Percentiles rank a stretch among this genome's conserved stretches.
These are phyloP conservation scores for Dendronephthya gigantea DNA, from an alignment of 64 coral and sea anemone species.

Conservation along the genomic window DNA sequence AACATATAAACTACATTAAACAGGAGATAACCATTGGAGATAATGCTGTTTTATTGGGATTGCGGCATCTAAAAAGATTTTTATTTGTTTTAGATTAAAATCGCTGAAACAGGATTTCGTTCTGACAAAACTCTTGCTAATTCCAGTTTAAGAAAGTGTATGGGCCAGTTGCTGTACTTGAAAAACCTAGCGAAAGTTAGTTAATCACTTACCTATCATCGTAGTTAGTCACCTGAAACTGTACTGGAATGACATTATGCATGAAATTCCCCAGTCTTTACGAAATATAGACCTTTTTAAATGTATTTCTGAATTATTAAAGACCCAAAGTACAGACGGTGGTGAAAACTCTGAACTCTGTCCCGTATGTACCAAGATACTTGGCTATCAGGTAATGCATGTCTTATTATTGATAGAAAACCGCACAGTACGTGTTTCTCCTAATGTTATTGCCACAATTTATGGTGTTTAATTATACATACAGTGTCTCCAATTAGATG, in stretches of 20 bases:
- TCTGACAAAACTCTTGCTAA: constrained; percentile 63
- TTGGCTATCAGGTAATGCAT: constrained; percentile 83
- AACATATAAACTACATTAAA: no score
- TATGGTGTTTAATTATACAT: no score
- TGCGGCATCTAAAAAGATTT: background rate
- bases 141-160: constrained; percentile 61
- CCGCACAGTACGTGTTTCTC: no score
- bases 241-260: no score
- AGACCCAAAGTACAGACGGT: constrained; percentile 56
- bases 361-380: constrained; percentile 69
- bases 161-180: constrained; percentile 71
- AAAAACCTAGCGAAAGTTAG: constrained; percentile 55
- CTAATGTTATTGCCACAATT: no score
- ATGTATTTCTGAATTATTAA: background rate
- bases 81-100: background rate
- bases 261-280: no score
- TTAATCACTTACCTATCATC: background rate
- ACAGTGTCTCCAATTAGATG: no score
- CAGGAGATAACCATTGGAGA: background rate
- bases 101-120: constrained; percentile 26
- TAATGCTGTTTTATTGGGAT: background rate
- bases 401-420: no score
- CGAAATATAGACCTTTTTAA: background rate
- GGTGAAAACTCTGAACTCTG: constrained; percentile 83
- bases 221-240: no score